phyloP scores from a whole-genome alignment of 1,140 invertebrate species.

The Bombus balteatus region DNA sequence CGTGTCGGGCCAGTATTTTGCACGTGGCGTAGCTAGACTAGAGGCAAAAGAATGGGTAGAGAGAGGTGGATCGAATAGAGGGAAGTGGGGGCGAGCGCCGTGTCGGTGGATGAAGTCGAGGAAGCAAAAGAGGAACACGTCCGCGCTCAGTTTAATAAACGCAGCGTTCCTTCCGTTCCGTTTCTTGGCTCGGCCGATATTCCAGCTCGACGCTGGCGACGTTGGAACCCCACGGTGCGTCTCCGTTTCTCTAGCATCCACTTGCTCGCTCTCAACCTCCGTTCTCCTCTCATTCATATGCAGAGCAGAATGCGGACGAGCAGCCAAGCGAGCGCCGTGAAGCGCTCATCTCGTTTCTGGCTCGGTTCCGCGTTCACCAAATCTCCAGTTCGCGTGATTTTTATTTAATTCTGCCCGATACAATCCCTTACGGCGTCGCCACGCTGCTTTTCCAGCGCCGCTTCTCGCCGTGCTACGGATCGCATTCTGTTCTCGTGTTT shows the following conservation, averaged over 20 bases:
- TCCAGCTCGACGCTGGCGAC: conserved; percentile 29
- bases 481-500: background rate
- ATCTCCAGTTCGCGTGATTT: conserved; percentile 75
- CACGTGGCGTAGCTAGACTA: conserved; percentile 32
- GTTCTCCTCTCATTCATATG: conserved; percentile 71
- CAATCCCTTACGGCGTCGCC: background rate
- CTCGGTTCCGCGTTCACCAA: conserved; percentile 55
- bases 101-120: conserved; percentile 8
- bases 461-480: too few relatives aligned
- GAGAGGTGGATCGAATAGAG: conserved; percentile 35
- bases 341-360: conserved; percentile 59
- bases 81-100: conserved; percentile 34
- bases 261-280: background rate
- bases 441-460: too few relatives aligned
- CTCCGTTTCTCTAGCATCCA: background rate
- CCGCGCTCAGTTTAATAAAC: conserved; percentile 77
- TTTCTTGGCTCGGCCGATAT: conserved; percentile 73
- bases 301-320: conserved; percentile 61
- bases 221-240: background rate
- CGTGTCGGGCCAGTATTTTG: conserved; percentile 27
- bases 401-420: conserved; percentile 69
- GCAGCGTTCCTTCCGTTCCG: conserved; percentile 75
- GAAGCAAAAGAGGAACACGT: conserved; percentile 57
- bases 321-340: conserved; percentile 48
- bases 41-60: background rate